phyloP scores from a whole-genome alignment of 1,140 invertebrate species.

The Planococcus citri region DNA sequence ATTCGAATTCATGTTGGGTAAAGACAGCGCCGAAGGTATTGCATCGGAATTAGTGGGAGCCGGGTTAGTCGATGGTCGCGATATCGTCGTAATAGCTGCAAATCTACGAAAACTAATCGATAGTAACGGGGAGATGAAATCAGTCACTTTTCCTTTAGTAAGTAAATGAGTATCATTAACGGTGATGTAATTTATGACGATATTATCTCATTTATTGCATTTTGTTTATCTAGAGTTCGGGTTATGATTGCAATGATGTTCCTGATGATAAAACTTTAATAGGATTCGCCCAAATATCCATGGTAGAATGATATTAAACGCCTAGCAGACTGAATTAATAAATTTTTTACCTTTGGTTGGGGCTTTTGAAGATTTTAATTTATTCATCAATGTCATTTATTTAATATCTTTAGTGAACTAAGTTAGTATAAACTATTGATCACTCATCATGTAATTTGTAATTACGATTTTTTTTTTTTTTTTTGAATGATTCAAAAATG shows the following conservation, averaged over 20 bases:
- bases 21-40: constrained; percentile 88
- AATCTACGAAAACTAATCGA: constrained; percentile 88
- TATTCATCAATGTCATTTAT: constrained; percentile 12
- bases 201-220: constrained; percentile 3
- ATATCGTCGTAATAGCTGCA: constrained; percentile 77
- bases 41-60: constrained; percentile 87
- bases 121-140: constrained; percentile 41
- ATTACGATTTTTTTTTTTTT: too few species aligned
- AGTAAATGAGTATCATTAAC: constrained; percentile 41
- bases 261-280: constrained; percentile 87
- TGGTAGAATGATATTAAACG: constrained; percentile 50
- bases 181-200: not conserved
- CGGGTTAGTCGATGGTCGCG: constrained; percentile 81
- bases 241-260: constrained; percentile 63
- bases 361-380: not conserved
- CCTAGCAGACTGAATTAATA: not conserved
- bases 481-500: too few species aligned
- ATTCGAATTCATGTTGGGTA: constrained; percentile 85
- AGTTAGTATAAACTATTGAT: not conserved
- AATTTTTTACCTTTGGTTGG: not conserved
- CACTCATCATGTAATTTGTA: too few species aligned
- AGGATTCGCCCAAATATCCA: constrained; percentile 92
- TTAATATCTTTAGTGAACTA: not conserved
- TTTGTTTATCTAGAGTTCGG: constrained; percentile 52
- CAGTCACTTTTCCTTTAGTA: constrained; percentile 86